Percentiles rank a stretch among this genome's conserved stretches.
Evolutionary conservation across 2,888 invertebrate genomes (phyloP).

Genomic region (Drosophila meridionalis): DNA sequence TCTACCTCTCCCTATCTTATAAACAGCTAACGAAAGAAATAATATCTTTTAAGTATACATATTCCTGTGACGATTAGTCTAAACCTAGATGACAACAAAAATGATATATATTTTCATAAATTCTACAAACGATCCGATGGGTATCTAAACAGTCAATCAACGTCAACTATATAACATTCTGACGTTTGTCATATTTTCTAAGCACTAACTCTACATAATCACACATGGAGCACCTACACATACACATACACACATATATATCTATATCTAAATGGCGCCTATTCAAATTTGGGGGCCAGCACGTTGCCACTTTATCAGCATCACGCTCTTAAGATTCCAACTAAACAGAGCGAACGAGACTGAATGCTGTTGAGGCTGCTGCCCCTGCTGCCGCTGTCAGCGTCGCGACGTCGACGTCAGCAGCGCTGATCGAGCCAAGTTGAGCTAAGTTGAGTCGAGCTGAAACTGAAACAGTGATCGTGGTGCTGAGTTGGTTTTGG

Average conservation of each 20-base stretch:
- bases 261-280: conserved; percentile 41
- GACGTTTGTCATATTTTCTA: conserved; percentile 7
- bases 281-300: conserved; percentile 62
- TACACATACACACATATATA: background rate
- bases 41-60: background rate
- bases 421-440: conserved; percentile 32
- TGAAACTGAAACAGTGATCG: conserved; percentile 25
- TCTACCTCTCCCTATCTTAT: too few relatives aligned
- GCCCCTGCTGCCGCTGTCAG: conserved; percentile 6
- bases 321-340: conserved; percentile 73
- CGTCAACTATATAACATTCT: conserved; percentile 12
- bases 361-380: conserved; percentile 14
- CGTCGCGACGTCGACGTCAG: conserved; percentile 26
- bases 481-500: conserved; percentile 43
- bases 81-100: too few relatives aligned
- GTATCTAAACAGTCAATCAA: conserved; percentile 5
- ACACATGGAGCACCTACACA: conserved; percentile 15
- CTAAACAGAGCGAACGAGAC: conserved; percentile 34
- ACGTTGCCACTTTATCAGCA: conserved; percentile 75
- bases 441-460: conserved; percentile 32
- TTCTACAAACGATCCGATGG: background rate
- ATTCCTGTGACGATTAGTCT: background rate
- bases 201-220: conserved; percentile 18
- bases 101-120: background rate
- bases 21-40: background rate